A percentile compares a stretch with the other conserved stretches of the same genome.
These are phyloP conservation scores for Pachydiplax longipennis DNA, from an alignment of 2,888 invertebrate species.

Conservation along the genomic window DNA sequence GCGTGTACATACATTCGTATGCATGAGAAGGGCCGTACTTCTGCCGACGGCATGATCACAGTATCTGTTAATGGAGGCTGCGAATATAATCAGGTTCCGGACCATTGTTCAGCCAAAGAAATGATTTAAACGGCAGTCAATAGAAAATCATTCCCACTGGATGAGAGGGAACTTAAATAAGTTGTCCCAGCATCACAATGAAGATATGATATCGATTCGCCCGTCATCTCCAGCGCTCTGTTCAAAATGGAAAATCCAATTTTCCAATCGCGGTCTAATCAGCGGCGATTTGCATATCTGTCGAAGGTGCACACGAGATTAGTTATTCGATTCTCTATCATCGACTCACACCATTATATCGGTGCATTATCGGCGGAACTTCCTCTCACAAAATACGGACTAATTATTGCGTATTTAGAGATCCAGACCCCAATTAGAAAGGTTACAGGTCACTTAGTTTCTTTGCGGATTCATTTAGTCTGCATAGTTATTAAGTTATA, in stretches of 20 bases:
- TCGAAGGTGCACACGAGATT: not conserved
- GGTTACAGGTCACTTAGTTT: too few relatives aligned
- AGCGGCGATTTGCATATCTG: not conserved
- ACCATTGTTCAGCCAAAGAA: not conserved
- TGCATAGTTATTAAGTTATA: too few relatives aligned
- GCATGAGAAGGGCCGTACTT: not conserved
- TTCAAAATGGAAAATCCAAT: conserved; percentile 28
- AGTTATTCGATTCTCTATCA: not conserved
- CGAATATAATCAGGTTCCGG: not conserved
- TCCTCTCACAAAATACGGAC: not conserved
- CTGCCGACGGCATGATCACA: not conserved
- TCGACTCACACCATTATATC: not conserved
- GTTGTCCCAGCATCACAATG: not conserved
- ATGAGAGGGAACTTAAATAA: not conserved
- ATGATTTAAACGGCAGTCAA: not conserved
- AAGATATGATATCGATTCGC: not conserved
- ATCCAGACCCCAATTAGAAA: too few relatives aligned
- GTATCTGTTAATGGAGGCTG: not conserved
- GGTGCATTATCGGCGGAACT: not conserved
- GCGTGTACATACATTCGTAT: too few relatives aligned
- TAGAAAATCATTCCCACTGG: not conserved
- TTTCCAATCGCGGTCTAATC: not conserved
- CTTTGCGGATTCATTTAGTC: too few relatives aligned
- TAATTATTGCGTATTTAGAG: too few relatives aligned
- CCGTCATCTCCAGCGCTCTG: not conserved